Conservation (phyloP, 2,888 invertebrate genomes). For the Aspidiotus destructor region DNA sequence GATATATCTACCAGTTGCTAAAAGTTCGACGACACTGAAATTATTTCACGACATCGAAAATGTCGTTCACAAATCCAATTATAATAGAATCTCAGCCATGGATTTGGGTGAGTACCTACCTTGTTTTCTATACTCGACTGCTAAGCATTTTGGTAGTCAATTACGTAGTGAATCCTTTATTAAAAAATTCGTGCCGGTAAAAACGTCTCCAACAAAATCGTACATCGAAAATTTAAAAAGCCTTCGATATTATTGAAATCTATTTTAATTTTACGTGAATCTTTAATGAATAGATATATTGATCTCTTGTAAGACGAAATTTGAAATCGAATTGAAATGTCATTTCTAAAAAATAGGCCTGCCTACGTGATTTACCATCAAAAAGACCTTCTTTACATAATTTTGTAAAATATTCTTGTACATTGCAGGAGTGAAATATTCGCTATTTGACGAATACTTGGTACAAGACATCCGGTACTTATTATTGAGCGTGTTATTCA, state of each 20-base stretch:
- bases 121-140: too few species aligned
- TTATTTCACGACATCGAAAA: conserved; percentile 60
- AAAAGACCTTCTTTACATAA: not conserved
- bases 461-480: conserved; percentile 66
- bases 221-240: too few species aligned
- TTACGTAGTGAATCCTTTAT: too few species aligned
- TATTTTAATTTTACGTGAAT: too few species aligned
- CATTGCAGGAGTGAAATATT: conserved; percentile 59
- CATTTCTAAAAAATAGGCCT: too few species aligned
- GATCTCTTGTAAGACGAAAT: too few species aligned
- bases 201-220: too few species aligned
- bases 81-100: conserved; percentile 60
- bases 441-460: conserved; percentile 73
- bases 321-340: too few species aligned
- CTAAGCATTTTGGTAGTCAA: too few species aligned
- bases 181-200: not conserved
- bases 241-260: too few species aligned
- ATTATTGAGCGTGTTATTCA: conserved; percentile 68
- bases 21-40: conserved; percentile 61
- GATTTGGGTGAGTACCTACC: conserved; percentile 53
- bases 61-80: conserved; percentile 48
- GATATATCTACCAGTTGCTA: conserved; percentile 75
- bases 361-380: too few species aligned
- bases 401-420: not conserved
- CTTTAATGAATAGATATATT: too few species aligned